Evolutionary conservation across 2,888 invertebrate species (phyloP), one percentile per base, ranked within the genome.

Genomic region (Idaea aversata): DNA sequence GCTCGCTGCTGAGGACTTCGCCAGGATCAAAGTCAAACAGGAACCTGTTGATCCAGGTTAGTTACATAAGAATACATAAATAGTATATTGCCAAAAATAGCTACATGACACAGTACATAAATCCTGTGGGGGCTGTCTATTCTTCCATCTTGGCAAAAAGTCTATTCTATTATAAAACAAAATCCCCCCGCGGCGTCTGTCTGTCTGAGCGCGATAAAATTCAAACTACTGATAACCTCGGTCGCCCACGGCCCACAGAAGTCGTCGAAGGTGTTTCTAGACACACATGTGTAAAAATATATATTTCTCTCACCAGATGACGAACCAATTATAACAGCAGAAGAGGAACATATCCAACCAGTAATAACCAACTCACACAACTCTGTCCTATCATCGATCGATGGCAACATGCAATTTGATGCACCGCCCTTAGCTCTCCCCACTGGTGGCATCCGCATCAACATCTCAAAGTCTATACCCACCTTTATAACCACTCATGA

Each of bases 371-470:
- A 93, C 0, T 95, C 94, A 0, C 94, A 93, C 77, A 89, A 91
- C 62, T 94, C 92, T 5, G 93, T 94, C 47, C 93, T 94, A 62
- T 94, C 95, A 38, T 95, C 96, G 0, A 96, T 97, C 71, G 97
- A 97, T 83, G 97, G 97, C 58, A 97, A 97, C 84, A 93, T 96
- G 7, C 96, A 97, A 78, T 86, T 95, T 13, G 84, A 93, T 0
- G 79, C 88, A 6, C 74, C 88, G 0, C 87, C 93, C 13, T 88
- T 93, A 25, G 76, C 88, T 6, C 63, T 77, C 68, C 92, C 85
- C 34, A 77, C 88, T 69, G 94, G 94, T 76, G 95, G 94, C 82
- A 97, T 97, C 72, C 95, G 96, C 79, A 97, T 97, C 87, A 97
- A 97, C 92, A 97, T 97, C 80, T 95, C 95, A 75, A 97, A 96